Evolutionary conservation across 1,140 invertebrate genomes (phyloP), one percentile per base, ranked within the genome.

Genomic region (Acromyrmex heyeri): DNA sequence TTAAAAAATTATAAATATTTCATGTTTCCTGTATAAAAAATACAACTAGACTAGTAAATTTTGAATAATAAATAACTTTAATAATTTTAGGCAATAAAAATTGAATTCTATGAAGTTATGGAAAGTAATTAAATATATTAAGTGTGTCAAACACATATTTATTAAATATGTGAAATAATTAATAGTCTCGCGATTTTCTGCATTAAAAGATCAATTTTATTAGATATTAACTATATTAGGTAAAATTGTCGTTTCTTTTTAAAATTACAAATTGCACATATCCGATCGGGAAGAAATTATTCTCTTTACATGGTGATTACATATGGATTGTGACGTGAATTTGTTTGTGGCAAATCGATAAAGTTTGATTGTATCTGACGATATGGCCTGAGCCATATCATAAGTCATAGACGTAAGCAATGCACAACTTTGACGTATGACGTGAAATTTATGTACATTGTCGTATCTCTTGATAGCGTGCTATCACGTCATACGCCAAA

Each of bases 311-410:
- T 16, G 1, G 16, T 8, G 16, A 34, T 0, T 18, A 44, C 18
- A 14, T 12, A 53, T 38, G 55, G 38, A 27, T 57, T 8, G 2
- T 27, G 7, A 70, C 21, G 7, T 70, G 30, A 16, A 44, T 1
- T 76, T 21, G 2, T 27, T 38, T 53, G n/a, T 24, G n/a, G 6
- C 6, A 12, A 64, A 78, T 78, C 24, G 38, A 64, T 78, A 64
- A 77, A 64, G 16, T 48, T 64, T 77, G 18, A 44, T 12, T 8
- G 38, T 44, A 44, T 12, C 2, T 44, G 38, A 44, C 10, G 8
- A 44, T 10, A 10, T 44, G 12, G 21, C 16, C 10, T 34, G 30
- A 34, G 30, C 5, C 5, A 30, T 30, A 30, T 30, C 30, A 6
- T 30, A 30, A 0, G 30, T 6, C 30, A 34, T 6, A 34, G 30